phyloP scores from a whole-genome alignment of 2,797 vertebrate species.

The Falco naumanni region DNA sequence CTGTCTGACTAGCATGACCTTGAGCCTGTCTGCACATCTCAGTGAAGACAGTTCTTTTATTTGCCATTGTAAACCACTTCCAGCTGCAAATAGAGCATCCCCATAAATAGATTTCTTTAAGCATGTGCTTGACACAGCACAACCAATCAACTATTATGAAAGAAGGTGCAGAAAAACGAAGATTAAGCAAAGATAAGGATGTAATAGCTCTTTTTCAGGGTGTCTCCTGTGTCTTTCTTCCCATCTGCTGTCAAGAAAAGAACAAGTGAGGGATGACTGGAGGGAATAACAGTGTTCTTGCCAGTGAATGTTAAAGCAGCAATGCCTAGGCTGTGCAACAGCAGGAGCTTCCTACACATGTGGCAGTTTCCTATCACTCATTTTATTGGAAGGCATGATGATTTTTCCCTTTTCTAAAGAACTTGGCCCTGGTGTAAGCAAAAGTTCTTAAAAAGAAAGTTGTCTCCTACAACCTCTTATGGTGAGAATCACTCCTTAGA shows the following conservation, averaged over 20 bases:
- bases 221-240: conserved; percentile 9
- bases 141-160: conserved; percentile 17
- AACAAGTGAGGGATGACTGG: neutral
- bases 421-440: neutral
- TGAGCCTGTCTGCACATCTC: neutral
- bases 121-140: neutral
- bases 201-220: conserved; percentile 20
- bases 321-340: neutral
- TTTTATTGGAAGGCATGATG: neutral
- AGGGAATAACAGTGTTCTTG: neutral
- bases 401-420: neutral
- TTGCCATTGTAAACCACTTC: neutral
- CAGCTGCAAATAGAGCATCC: conserved; percentile 14
- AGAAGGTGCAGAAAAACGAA: conserved; percentile 38
- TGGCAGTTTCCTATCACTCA: neutral
- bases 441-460: neutral
- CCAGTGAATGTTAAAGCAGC: neutral
- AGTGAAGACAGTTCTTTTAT: neutral
- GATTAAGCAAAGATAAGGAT: conserved; percentile 38
- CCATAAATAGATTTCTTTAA: conserved; percentile 37
- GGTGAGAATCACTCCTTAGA: neutral
- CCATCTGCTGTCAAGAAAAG: conserved; percentile 20
- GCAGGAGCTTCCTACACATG: neutral
- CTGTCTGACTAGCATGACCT: neutral
- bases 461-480: neutral